Conservation (phyloP, 2,888 invertebrate genomes). For the Diadegma fenestrale region DNA sequence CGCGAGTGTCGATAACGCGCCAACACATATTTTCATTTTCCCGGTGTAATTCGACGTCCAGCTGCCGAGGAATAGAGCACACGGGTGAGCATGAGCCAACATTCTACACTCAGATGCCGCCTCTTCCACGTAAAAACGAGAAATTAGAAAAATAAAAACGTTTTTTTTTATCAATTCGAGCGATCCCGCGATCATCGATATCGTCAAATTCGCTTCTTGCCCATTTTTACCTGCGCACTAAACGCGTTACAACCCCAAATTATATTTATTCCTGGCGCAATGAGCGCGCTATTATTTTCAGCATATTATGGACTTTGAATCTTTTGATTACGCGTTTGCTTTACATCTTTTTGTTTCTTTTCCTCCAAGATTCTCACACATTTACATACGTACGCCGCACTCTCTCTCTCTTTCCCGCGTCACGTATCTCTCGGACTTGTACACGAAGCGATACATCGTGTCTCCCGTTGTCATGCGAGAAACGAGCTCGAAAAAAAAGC, state of each 20-base stretch:
- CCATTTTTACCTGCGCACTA: neutral
- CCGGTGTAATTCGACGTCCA: constrained; percentile 19
- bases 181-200: neutral
- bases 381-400: neutral
- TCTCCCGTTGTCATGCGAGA: constrained; percentile 9
- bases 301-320: constrained; percentile 3
- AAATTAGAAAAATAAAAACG: neutral
- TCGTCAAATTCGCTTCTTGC: neutral
- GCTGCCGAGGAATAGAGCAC: constrained; percentile 18
- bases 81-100: constrained; percentile 45
- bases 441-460: neutral
- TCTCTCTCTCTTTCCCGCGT: neutral
- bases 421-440: neutral
- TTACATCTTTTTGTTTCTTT: constrained; percentile 9
- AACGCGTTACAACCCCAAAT: neutral
- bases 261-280: neutral
- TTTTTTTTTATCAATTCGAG: neutral
- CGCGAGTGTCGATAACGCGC: constrained; percentile 7
- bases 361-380: neutral
- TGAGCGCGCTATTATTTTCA: neutral
- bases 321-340: constrained; percentile 6
- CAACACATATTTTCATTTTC: neutral
- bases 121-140: neutral
- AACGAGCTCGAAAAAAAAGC: neutral
- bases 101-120: neutral